Evolutionary conservation across 2,797 vertebrate genomes (phyloP).

Genomic region (Pteropus rufus): DNA sequence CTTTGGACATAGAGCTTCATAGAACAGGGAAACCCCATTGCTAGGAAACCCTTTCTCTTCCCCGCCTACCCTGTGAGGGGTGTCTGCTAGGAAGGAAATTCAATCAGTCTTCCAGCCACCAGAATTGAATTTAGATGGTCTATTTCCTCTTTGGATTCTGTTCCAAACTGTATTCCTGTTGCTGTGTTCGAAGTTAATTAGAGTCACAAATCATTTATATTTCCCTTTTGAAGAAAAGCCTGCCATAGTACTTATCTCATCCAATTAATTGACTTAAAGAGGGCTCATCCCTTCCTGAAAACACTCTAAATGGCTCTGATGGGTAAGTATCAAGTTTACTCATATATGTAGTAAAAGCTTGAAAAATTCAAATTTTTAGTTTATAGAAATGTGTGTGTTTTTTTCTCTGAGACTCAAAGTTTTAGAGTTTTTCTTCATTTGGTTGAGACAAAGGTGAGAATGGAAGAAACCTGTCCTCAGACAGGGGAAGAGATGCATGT

Average conservation of each 20-base stretch:
- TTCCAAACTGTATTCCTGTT: constrained; percentile 59
- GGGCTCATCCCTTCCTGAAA: constrained; percentile 32
- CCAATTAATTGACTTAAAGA: constrained; percentile 42
- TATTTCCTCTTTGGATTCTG: constrained; percentile 60
- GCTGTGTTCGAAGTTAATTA: constrained; percentile 70
- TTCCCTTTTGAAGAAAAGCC: constrained; percentile 37
- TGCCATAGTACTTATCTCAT: background rate
- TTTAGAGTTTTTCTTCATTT: background rate
- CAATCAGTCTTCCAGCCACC: constrained; percentile 38
- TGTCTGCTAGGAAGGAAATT: constrained; percentile 49
- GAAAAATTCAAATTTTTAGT: background rate
- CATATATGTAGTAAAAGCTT: background rate
- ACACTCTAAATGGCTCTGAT: background rate
- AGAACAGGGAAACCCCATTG: background rate
- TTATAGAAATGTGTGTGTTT: background rate
- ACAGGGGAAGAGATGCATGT: accelerated
- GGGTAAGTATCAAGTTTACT: background rate
- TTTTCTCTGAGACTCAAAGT: background rate
- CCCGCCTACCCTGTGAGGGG: background rate
- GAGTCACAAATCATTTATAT: constrained; percentile 63
- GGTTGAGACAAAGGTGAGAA: background rate
- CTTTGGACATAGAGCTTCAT: background rate
- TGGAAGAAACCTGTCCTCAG: background rate
- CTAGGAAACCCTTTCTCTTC: background rate
- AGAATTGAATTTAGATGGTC: constrained; percentile 44